phyloP scores from a whole-genome alignment of 2,888 invertebrate genomes.

The Agrilus biguttatus region DNA sequence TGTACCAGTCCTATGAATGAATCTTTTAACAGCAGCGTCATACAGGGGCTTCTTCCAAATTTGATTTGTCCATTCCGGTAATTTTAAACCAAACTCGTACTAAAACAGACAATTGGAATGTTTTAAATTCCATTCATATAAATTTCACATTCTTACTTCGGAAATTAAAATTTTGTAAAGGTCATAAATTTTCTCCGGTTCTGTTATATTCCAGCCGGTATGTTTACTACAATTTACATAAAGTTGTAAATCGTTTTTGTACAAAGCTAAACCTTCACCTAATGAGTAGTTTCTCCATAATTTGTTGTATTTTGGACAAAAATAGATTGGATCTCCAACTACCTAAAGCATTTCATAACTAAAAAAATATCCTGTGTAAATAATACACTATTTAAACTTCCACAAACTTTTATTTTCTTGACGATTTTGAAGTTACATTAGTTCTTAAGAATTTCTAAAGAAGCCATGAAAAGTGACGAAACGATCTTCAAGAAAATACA shows the following conservation, averaged over 20 bases:
- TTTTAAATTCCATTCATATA: not conserved
- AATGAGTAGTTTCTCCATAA: too few species aligned
- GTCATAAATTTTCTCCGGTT: not conserved
- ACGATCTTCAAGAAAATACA: too few species aligned
- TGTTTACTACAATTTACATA: slow-evolving; percentile 2
- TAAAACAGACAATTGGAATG: slow-evolving; percentile 7
- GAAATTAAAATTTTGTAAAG: not conserved
- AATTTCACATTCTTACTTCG: not conserved
- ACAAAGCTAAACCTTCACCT: too few species aligned
- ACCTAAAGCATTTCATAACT: too few species aligned
- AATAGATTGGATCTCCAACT: too few species aligned
- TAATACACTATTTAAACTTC: too few species aligned
- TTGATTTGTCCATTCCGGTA: slow-evolving; percentile 29
- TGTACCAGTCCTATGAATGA: slow-evolving; percentile 25
- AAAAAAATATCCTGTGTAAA: too few species aligned
- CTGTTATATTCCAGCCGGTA: slow-evolving; percentile 2
- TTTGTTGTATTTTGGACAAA: too few species aligned
- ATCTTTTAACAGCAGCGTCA: slow-evolving; percentile 23
- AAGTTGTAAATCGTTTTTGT: not conserved
- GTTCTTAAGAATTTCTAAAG: too few species aligned
- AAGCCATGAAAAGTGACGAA: too few species aligned
- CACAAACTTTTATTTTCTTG: too few species aligned
- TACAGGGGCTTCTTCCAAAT: slow-evolving; percentile 23
- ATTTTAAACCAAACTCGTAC: slow-evolving; percentile 21
- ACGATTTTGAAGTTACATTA: too few species aligned